Evolutionary conservation across 2,797 vertebrate genomes (phyloP), one percentile per base, ranked within the genome.

Genomic region (Paguma larvata): DNA sequence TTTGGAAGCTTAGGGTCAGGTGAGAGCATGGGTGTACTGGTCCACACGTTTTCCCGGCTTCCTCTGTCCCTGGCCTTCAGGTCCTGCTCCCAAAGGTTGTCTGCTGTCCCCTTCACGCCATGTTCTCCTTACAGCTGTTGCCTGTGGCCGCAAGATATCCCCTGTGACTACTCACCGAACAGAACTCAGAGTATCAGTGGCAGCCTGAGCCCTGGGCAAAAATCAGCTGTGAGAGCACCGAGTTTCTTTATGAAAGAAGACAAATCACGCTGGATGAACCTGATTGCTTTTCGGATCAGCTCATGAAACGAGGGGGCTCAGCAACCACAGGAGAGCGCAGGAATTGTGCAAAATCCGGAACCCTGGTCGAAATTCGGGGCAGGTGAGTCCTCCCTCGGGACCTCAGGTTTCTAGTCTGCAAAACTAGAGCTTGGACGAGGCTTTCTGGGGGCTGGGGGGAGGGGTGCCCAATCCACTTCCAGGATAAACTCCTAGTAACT

Each of bases 211-310:
- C 95, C 63, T 89, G 92, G 96, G 97, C 97, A 98, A 96, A 97
- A 97, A 98, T 96, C 89, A 97, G 97, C 89, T 95, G 79, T 95
- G 94, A 94, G 95, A 95, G 95, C 23, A 6, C 23, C 1, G 91
- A 89, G 93, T 95, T 97, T 94, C 95, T 97, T 97, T 97, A 98
- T 98, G 97, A 98, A 98, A 97, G 87, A 97, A 97, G 96, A 97
- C 97, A 98, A 98, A 98, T 97, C 97, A 98, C 51, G 75, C 85
- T 94, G 96, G 94, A 97, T 90, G 96, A 97, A 97, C 51, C 30
- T 92, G 94, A 98, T 95, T 97, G 97, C 85, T 96, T 97, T 94
- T 89, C 2, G 51, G 90, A 97, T 94, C 95, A 63, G 86, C 65
- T 77, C 70, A 82, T 94, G 51, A 94, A 97, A 92, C 84, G 82